Base-by-base conservation (phyloP, 2,113 vertebrate species). In the Kobus ellipsiprymnus region DNA sequence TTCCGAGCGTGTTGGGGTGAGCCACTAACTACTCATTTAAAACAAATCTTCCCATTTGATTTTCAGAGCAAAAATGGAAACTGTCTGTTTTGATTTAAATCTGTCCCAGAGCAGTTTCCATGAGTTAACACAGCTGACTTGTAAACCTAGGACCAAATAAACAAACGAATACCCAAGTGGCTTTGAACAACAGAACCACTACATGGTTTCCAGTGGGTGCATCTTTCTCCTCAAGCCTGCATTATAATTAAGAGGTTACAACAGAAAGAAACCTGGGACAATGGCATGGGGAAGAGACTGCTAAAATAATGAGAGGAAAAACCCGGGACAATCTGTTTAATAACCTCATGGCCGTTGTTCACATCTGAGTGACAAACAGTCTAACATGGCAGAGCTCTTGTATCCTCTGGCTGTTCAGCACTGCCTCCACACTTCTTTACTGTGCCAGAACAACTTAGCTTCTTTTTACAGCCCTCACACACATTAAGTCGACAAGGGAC, bases 1-100 rank as follows among this genome's bases (percentile, higher is more conserved):
- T 98, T 98, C 98, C 83, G 97, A 97, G 94, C 90, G 16, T 98
- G 97, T 97, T 98, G 97, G 85, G 96, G 95, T 97, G 97, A 98
- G 98, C 96, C 97, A 98, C 97, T 92, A 98, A 97, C 95, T 97
- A 98, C 2, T 60, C 87, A 97, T 98, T 98, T 99, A 98, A 98
- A 99, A 98, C 96, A 98, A 98, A 98, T 98, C 98, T 99, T 98
- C 97, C 97, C 92, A 92, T 98, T 97, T 97, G 97, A 98, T 98
- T 98, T 98, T 98, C 97, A 98, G 98, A 99, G 95, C 97, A 99
- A 99, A 99, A 99, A 98, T 98, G 98, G 97, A 98, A 99, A 98
- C 98, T 99, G 98, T 99, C 98, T 98, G 98, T 97, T 98, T 98
- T 98, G 98, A 98, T 99, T 99, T 99, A 98, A 99, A 98, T 98